Evolutionary conservation across 2,113 vertebrate species (phyloP), one percentile per base, ranked within the genome.

Genomic region (Setophaga kirtlandii): DNA sequence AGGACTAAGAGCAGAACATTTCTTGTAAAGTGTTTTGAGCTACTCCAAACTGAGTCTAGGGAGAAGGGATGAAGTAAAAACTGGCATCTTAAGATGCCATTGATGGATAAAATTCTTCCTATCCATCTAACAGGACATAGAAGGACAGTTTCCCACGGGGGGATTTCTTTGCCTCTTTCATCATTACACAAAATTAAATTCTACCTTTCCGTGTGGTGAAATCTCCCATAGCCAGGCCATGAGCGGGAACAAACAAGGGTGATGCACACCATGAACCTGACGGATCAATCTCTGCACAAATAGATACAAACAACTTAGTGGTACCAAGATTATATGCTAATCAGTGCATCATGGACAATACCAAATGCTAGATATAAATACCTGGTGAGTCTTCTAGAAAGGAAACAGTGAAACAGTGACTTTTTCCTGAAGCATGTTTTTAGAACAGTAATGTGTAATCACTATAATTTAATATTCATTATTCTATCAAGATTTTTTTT

Each of bases 281-380:
- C 12, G 9, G 30, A 49, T 30, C 0, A 0, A 19, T 50, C 37
- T 69, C 25, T 42, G n/a, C 21, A 44, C 1, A 7, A 90, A 59
- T 13, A 39, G 1, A 17, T 69, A 31, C 19, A 55, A 63, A 47
- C 4, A 30, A n/a, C 6, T 55, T 12, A 28, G 20, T 19, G 12
- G 5, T 39, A 69, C 12, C 0, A 0, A 68, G 23, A 47, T 15
- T 46, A 10, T 12, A 31, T 10, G 64, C 14, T 56, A 25, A 42
- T 12, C 10, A 71, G 7, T 15, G 13, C 49, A 25, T 24, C 35
- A n/a, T 39, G 21, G 31, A 67, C 30, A 75, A 44, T 46, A 46
- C 3, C 1, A 22, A 56, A 80, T 8, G 2, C 19, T 39, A 44
- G 6, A 27, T 53, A 28, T 23, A 41, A 68, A 77, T 35, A 15